Percentiles rank a stretch among this genome's conserved stretches.
These are phyloP conservation scores for Aspidiotus rigidus DNA, from an alignment of 2,888 invertebrate genomes.

Conservation along the genomic window DNA sequence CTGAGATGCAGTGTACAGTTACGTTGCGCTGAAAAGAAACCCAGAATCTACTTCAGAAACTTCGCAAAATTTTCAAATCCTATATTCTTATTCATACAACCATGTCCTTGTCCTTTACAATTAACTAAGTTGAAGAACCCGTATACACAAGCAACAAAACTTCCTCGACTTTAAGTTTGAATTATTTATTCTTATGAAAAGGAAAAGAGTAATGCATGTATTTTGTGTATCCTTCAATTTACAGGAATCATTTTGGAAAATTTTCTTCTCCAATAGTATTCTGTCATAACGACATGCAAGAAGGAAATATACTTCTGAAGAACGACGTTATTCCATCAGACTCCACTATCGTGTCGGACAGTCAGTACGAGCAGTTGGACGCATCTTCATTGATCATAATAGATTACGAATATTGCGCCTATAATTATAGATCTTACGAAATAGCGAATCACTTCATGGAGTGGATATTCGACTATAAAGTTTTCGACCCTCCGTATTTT, in stretches of 20 bases:
- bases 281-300: slow-evolving; percentile 91
- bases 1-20: too few relatives aligned
- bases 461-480: slow-evolving; percentile 82
- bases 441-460: slow-evolving; percentile 91
- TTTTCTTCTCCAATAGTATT: slow-evolving; percentile 74
- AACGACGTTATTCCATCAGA: slow-evolving; percentile 41
- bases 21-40: too few relatives aligned
- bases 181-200: too few relatives aligned
- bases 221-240: neutral
- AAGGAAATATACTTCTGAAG: slow-evolving; percentile 62
- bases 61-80: too few relatives aligned
- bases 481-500: slow-evolving; percentile 67
- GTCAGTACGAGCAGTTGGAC: slow-evolving; percentile 28
- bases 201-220: too few relatives aligned
- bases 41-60: too few relatives aligned
- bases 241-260: slow-evolving; percentile 45
- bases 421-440: slow-evolving; percentile 88
- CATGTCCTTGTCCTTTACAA: too few relatives aligned
- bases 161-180: too few relatives aligned
- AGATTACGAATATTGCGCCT: slow-evolving; percentile 92
- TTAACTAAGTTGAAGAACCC: too few relatives aligned
- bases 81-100: too few relatives aligned
- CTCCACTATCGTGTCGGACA: neutral
- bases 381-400: slow-evolving; percentile 63
- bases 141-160: too few relatives aligned